Base-by-base conservation (phyloP, 2,797 vertebrate genomes). In the Balearica regulorum region DNA sequence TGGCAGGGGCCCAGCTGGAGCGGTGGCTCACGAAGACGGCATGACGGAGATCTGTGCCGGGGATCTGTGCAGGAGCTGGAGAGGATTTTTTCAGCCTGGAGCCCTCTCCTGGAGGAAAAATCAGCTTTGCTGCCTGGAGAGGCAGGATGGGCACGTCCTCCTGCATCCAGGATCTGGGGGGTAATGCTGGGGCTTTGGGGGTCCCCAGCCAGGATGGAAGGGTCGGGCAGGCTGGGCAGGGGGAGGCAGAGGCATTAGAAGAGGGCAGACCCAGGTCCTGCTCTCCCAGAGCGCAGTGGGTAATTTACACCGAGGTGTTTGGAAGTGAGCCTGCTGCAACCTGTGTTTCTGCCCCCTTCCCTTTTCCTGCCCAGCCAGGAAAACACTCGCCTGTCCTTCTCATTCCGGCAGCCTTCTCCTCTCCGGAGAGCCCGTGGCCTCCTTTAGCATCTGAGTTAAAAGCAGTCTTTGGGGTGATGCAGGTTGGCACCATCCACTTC, bases 51-150 rank as follows among this genome's bases (percentile, higher is more conserved):
- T 37, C 37, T 37, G 37, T 37, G 37, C 37, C 37, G 37, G n/a
- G 55, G 87, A 82, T 79, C 12, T 4, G 35, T 11, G 76, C 69
- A 22, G 77, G 49, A 83, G 29, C n/a, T 1, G 5, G 62, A 31
- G 85, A 80, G 33, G 54, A 55, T 51, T 90, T 53, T 53, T 73
- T 79, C 89, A 89, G 92, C 94, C 85, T 92, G 94, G 96, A 96
- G 96, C 96, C 96, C 95, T 91, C 96, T 97, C 96, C 96, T 97
- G 96, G 96, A 95, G 96, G 93, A 94, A 94, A 83, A 83, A 5
- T 46, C 87, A 35, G 78, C 46, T 85, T 44, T 66, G 60, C 86
- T 60, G 76, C 48, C 62, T 6, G 68, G 49, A 89, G 37, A 28
- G 19, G 81, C 12, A 46, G 43, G 55, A 71, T 14, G 87, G 72